Base-by-base conservation (phyloP, 1,140 invertebrate genomes). In the Pantala flavescens region DNA sequence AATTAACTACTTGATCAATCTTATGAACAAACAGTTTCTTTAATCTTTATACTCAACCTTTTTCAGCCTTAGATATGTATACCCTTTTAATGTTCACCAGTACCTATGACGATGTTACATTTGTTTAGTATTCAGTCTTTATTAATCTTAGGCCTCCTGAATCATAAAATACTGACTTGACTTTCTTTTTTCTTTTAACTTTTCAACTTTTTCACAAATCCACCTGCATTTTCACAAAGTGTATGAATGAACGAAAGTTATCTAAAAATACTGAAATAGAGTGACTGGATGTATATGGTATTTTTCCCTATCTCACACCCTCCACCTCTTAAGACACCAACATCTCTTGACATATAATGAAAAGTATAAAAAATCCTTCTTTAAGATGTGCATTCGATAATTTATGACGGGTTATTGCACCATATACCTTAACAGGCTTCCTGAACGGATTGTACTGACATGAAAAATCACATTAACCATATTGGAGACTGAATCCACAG, bases 231-330 rank as follows among this genome's bases (percentile, higher is more conserved):
- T 63, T 63, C 28, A 63, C 49, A 63, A 63, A 63, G 49, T 63
- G 49, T 63, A 63, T 12, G n/a, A 63, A 63, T 3, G 49, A 63
- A 63, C 49, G 49, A 63, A 63, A 63, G 49, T 63, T 63, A 63
- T 63, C 49, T 63, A 63, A 63, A 63, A 63, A 63, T 63, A 63
- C 49, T 63, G 49, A 63, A 63, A 63, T 63, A 63, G 49, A 63
- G 49, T 63, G 49, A 63, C 49, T 63, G 49, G 49, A 63, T 63
- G 49, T 63, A 63, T 12, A 63, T 63, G 49, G 49, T 63, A 63
- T 63, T 63, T 63, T 63, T 63, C n/a, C 49, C n/a, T 21, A 63
- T 63, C 49, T 21, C 49, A 16, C 49, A 3, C n/a, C 49, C 49
- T 21, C 49, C 49, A 63, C 49, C 49, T 63, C 49, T 63, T 63